phyloP scores from a whole-genome alignment of 2,113 vertebrate genomes.

The Ammospiza caudacuta region DNA sequence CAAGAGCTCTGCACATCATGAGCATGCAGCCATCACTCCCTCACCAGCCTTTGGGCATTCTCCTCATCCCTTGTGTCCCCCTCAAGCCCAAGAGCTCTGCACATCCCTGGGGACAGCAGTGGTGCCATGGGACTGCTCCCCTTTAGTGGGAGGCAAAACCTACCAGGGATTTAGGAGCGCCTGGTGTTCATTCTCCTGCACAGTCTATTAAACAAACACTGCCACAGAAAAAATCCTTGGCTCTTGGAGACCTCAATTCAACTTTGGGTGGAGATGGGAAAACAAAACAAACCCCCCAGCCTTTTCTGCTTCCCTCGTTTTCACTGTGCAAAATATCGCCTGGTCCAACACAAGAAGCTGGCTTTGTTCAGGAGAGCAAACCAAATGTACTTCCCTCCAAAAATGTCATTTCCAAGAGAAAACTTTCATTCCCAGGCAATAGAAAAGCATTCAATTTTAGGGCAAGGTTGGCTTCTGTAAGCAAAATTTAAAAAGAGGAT shows the following conservation, averaged over 20 bases:
- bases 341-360: background rate
- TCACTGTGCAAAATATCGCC: background rate
- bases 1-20: too few relatives aligned
- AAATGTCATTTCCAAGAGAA: background rate
- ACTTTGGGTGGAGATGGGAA: background rate
- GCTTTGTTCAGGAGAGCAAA: background rate
- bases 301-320: slow-evolving; percentile 21
- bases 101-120: background rate
- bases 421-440: background rate
- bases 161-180: background rate
- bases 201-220: background rate
- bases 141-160: background rate
- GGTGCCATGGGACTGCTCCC: background rate
- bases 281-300: background rate
- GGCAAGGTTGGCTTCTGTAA: background rate
- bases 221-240: background rate
- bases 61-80: background rate
- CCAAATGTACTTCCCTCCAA: background rate
- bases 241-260: slow-evolving; percentile 20
- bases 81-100: background rate
- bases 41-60: too few relatives aligned
- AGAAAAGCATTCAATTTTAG: background rate
- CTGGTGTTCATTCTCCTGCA: background rate
- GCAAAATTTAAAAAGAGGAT: background rate
- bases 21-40: too few relatives aligned